Evolutionary conservation across 2,797 vertebrate species (phyloP).

Genomic region (Alauda arvensis): DNA sequence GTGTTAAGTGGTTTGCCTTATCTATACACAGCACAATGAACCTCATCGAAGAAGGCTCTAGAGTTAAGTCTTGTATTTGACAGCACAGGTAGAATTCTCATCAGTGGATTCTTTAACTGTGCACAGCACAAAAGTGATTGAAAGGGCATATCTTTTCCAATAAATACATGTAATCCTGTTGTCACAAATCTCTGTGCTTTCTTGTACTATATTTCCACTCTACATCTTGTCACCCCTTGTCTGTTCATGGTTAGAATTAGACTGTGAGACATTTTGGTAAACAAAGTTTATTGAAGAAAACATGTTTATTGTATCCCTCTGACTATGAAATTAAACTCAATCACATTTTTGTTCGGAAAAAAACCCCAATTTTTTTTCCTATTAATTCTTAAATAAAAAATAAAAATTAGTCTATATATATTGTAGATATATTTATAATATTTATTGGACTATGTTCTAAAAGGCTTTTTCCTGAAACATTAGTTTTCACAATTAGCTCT

Average conservation of each 20-base stretch:
- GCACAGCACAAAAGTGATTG: not conserved
- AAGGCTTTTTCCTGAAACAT: not conserved
- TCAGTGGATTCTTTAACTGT: not conserved
- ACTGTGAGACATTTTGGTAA: not conserved
- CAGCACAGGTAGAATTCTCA: not conserved
- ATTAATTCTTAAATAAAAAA: not conserved
- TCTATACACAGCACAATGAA: not conserved
- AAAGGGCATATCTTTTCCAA: not conserved
- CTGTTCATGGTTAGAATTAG: not conserved
- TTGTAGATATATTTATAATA: not conserved
- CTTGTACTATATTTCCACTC: not conserved
- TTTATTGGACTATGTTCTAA: not conserved
- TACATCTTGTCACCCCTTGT: not conserved
- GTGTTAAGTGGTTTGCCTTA: slow-evolving; percentile 1
- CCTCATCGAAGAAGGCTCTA: not conserved
- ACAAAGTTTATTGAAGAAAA: not conserved
- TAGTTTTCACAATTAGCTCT: not conserved
- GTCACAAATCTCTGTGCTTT: not conserved
- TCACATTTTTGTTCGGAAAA: not conserved
- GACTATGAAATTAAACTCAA: not conserved
- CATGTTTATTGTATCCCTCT: not conserved
- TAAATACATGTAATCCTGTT: not conserved
- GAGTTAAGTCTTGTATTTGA: not conserved
- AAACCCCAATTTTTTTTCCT: rapidly evolving
- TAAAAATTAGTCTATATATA: rapidly evolving